Conservation (phyloP, 2,113 vertebrate species). For the Spea multiplicata region DNA sequence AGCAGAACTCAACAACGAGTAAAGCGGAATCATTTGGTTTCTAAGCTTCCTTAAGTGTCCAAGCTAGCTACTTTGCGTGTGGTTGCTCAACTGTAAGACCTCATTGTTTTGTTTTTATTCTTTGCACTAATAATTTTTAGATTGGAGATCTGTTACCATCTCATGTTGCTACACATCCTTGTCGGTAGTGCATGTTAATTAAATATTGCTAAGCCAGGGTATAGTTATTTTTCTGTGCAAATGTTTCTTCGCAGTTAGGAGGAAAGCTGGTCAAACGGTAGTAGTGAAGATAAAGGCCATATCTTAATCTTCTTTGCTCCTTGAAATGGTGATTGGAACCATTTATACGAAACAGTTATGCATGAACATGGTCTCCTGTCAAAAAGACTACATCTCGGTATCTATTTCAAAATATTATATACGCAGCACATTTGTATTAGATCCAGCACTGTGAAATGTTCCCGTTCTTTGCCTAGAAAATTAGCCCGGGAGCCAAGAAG, state of each 20-base stretch:
- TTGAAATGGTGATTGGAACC: not conserved
- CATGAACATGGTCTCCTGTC: no score
- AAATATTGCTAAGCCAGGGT: constrained; percentile 66
- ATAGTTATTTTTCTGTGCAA: constrained; percentile 51
- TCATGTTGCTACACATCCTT: constrained; percentile 67
- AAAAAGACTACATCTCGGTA: no score
- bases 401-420: no score
- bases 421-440: constrained; percentile 58
- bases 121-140: constrained; percentile 82
- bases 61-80: constrained; percentile 64
- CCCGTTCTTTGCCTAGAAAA: constrained; percentile 46
- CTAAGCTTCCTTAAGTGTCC: constrained; percentile 58
- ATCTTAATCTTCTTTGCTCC: constrained; percentile 56
- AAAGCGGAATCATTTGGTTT: constrained; percentile 37
- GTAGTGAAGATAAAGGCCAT: constrained; percentile 56
- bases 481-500: constrained; percentile 17
- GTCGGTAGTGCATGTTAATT: constrained; percentile 70
- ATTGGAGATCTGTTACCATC: constrained; percentile 71
- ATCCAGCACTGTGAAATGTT: constrained; percentile 70
- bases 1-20: constrained; percentile 55
- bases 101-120: constrained; percentile 66
- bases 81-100: constrained; percentile 82
- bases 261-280: constrained; percentile 60
- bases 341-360: not conserved
- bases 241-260: constrained; percentile 54